A percentile compares a stretch with the other conserved stretches of the same genome.
These are phyloP conservation scores for Eurois occulta DNA, from an alignment of 2,888 invertebrate species.

Conservation along the genomic window DNA sequence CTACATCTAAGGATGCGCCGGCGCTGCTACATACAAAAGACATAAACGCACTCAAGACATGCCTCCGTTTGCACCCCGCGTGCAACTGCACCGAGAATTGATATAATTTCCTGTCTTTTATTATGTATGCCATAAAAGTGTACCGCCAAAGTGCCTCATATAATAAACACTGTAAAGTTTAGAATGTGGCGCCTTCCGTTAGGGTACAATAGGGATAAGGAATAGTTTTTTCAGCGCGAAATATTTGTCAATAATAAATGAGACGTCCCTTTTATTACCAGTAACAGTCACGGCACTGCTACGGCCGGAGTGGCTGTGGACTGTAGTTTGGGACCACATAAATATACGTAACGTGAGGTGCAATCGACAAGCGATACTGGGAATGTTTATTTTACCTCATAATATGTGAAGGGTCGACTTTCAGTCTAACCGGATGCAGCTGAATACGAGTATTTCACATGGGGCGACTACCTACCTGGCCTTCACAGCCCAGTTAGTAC, in stretches of 20 bases:
- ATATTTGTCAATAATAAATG: conserved; percentile 91
- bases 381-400: background rate
- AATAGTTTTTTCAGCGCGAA: conserved; percentile 84
- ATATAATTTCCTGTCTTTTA: conserved; percentile 85
- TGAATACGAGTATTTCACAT: background rate
- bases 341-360: conserved; percentile 75
- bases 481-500: background rate
- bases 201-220: conserved; percentile 70
- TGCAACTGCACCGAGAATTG: conserved; percentile 52
- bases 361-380: conserved; percentile 55
- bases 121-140: conserved; percentile 73
- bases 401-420: too few species aligned
- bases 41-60: conserved; percentile 81
- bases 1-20: conserved; percentile 73
- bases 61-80: conserved; percentile 58
- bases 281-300: conserved; percentile 82
- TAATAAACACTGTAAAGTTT: conserved; percentile 84
- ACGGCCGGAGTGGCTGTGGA: conserved; percentile 72
- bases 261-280: conserved; percentile 88
- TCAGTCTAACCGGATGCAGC: background rate
- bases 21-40: conserved; percentile 83
- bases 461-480: background rate
- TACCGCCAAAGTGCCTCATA: conserved; percentile 80
- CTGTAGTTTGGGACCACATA: conserved; percentile 81
- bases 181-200: conserved; percentile 88